A percentile compares a stretch with the other conserved stretches of the same genome.
Evolutionary conservation across 2,888 invertebrate genomes (phyloP).

Genomic region (Eugnorisma glareosa): DNA sequence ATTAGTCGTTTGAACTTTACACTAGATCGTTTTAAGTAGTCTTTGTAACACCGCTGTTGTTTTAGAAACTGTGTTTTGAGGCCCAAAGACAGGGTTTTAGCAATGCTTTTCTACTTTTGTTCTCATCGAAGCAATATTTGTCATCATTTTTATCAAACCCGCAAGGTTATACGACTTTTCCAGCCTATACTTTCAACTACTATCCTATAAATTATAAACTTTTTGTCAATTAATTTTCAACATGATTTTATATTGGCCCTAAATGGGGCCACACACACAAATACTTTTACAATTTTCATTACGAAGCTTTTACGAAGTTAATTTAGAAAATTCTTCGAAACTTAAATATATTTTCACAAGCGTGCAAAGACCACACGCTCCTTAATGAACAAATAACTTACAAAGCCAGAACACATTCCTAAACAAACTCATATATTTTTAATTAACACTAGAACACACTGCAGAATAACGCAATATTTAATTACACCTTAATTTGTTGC

Average conservation of each 20-base stretch:
- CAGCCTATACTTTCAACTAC: neutral
- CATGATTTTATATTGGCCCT: neutral
- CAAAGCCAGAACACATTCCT: conserved; percentile 27
- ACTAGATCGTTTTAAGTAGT: neutral
- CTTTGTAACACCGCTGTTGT: neutral
- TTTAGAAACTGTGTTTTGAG: neutral
- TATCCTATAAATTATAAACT: neutral
- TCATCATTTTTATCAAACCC: neutral
- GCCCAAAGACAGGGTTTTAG: neutral
- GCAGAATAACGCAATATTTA: conserved; percentile 43
- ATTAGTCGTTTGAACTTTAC: conserved; percentile 20
- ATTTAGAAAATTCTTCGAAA: conserved; percentile 32
- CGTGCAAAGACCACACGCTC: conserved; percentile 28
- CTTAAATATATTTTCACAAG: conserved; percentile 27
- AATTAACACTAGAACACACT: conserved; percentile 32
- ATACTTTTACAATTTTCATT: conserved; percentile 25
- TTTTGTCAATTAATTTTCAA: neutral
- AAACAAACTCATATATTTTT: conserved; percentile 29
- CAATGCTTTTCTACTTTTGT: neutral
- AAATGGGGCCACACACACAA: neutral
- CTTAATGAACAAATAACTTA: conserved; percentile 48
- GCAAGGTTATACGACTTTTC: neutral
- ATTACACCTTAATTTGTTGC: conserved; percentile 58
- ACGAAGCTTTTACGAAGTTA: conserved; percentile 23
- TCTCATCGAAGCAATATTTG: neutral